Base-by-base conservation (phyloP, 2,113 vertebrate genomes). In the Nerophis ophidion region DNA sequence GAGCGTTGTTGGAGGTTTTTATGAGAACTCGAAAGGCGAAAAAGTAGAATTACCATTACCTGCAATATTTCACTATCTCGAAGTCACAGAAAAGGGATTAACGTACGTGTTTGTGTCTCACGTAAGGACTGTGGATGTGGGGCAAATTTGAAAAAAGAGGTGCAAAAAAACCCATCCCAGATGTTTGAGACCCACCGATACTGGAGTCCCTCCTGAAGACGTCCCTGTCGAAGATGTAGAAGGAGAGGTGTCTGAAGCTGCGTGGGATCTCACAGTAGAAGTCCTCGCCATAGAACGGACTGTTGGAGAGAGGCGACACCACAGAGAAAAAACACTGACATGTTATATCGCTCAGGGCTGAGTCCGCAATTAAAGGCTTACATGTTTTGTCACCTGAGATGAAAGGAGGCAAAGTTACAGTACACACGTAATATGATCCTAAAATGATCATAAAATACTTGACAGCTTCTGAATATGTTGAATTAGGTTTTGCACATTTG, bases 211-310 rank as follows among this genome's bases (percentile, higher is more conserved):
- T 95, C 84, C 97, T 92, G 91, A 99, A 99, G 63, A 99, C 97
- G 16, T 99, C 97, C 91, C 96, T 95, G 89, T 99, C 97, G 19
- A 98, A 97, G 87, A 98, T 91, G 88, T 99, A 99, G 87, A 99
- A 99, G 14, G 94, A 96, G 71, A 99, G 93, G 74, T 97, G 93
- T 48, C 95, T 94, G 84, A 99, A 99, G 74, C 91, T 98, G 68
- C 97, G 93, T 17, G 97, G 97, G 83, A 99, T 99, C 92, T 99
- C 97, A 81, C 97, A 99, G 89, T 98, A 98, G 83, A 98, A 99
- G 83, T 99, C 97, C 87, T 99, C 97, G 66, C 95, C 97, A 0
- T 98, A 99, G 85, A 99, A 98, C 3, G 97, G 97, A 88, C 97
- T 99, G 76, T 4, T 67, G 72, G 34, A 48, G 51, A 72, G 66